Base-by-base conservation (phyloP, 2,888 invertebrate genomes). In the Dromius quadrimaculatus region DNA sequence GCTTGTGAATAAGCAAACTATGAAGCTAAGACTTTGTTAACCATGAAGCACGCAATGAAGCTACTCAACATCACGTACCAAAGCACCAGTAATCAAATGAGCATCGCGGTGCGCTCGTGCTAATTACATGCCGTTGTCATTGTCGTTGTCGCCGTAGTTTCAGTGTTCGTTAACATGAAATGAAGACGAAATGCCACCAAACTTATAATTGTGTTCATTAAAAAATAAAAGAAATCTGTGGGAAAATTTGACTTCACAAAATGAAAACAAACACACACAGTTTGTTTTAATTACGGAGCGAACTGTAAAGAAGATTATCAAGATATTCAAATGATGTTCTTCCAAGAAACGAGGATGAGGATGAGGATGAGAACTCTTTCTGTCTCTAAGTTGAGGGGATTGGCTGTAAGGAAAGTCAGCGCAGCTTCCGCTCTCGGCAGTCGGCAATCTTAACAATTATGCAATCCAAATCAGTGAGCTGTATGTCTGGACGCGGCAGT, bases 271-370 rank as follows among this genome's bases (percentile, higher is more conserved):
- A 43, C 62, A 32, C 22, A 47, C 64, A 38, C 54, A 65, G 50
- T 65, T 65, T 65, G 38, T 65, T 65, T 65, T 65, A 65, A 65
- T 65, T 65, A 54, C 50, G 38, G 13, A 20, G 23, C 41, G 41
- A 41, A 62, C 41, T 62, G 62, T 41, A 62, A 62, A 62, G 23
- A 28, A 62, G 62, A 62, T 62, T 62, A 62, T 62, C 41, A 62
- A 62, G 62, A 62, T 62, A 62, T 62, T 62, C 62, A 62, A 62
- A 62, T 62, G 62, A 62, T 62, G 62, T 62, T 62, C 62, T 62
- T 62, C 41, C 41, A 41, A 62, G 62, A 13, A 41, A 62, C 23
- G 41, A 54, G 32, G 50, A 5, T 15, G 54, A 34, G 57, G 11
- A 62, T 20, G 41, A 6, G 36, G 11, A 13, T 5, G 9, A n/a